These are phyloP conservation scores for Rissa tridactyla DNA, from an alignment of 2,113 vertebrate genomes.

Conservation along the genomic window DNA sequence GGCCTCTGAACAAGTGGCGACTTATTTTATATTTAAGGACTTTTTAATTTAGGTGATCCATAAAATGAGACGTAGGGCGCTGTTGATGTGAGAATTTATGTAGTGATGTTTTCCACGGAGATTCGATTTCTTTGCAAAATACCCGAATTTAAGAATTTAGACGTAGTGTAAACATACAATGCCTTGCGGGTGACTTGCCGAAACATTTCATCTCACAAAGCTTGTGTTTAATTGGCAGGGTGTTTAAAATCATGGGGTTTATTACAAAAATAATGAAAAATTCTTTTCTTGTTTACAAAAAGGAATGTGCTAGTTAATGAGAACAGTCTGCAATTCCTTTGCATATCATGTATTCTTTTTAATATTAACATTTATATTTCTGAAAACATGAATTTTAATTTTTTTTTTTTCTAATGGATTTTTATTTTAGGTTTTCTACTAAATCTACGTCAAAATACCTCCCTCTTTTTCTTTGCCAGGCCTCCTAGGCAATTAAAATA, in stretches of 20 bases:
- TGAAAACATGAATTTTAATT: neutral
- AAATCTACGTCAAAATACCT: neutral
- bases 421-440: neutral
- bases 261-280: neutral
- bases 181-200: neutral
- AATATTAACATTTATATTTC: neutral
- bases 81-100: neutral
- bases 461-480: neutral
- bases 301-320: neutral
- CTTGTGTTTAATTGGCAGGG: neutral
- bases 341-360: neutral
- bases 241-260: neutral
- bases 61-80: neutral
- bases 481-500: slow-evolving; percentile 16
- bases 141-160: neutral
- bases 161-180: neutral
- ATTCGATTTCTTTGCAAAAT: neutral
- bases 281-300: neutral
- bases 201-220: neutral
- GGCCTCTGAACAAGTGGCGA: neutral
- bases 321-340: neutral
- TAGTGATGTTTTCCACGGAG: neutral
- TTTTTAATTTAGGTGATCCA: neutral
- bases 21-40: neutral
- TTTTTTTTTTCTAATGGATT: neutral